These are phyloP conservation scores for Cylloceria caligata DNA, from an alignment of 2,888 invertebrate genomes.

Conservation along the genomic window DNA sequence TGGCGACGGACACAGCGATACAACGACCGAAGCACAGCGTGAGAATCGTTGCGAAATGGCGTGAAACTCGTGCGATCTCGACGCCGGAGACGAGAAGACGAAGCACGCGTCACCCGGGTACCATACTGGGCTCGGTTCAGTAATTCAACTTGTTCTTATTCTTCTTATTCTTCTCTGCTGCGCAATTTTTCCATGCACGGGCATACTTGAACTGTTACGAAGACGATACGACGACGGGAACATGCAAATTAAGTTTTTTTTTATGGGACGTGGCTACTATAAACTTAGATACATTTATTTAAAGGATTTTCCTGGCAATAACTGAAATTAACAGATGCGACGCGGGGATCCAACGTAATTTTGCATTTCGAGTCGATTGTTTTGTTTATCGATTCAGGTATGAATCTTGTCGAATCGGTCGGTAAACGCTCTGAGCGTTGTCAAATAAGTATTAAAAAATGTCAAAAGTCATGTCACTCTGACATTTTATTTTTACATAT, in stretches of 20 bases:
- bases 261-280: conserved; percentile 1
- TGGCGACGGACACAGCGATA: conserved; percentile 6
- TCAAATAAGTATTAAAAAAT: too few species aligned
- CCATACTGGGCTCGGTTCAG: conserved; percentile 11
- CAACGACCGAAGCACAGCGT: conserved; percentile 36
- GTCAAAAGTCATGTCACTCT: too few species aligned
- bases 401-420: too few species aligned
- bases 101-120: conserved; percentile 48
- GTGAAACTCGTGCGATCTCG: neutral
- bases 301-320: neutral
- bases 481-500: too few species aligned
- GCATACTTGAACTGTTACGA: neutral
- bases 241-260: conserved; percentile 13
- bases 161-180: conserved; percentile 13
- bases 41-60: conserved; percentile 57
- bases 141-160: conserved; percentile 41
- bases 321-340: too few species aligned
- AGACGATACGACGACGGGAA: neutral
- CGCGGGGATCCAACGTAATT: too few species aligned
- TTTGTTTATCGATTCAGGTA: too few species aligned
- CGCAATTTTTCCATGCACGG: conserved; percentile 22
- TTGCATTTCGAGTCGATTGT: too few species aligned
- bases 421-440: neutral
- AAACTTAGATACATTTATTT: neutral
- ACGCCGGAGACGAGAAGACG: conserved; percentile 5